Evolutionary conservation across 2,113 vertebrate species (phyloP).

Genomic region (Limanda limanda): DNA sequence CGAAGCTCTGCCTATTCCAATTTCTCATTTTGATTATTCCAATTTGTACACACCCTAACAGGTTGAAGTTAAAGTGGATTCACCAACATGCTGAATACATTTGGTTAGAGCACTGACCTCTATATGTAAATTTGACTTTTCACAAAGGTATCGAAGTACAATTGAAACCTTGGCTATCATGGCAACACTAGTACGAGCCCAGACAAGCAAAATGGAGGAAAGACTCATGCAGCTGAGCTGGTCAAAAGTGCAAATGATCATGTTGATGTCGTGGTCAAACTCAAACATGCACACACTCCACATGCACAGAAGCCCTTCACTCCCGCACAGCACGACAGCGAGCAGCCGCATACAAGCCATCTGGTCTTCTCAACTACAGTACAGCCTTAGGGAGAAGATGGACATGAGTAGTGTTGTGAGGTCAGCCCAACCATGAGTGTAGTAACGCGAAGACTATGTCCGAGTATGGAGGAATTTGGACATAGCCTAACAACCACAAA

Average conservation of each 20-base stretch:
- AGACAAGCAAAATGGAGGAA: constrained; percentile 31
- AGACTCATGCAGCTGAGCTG: constrained; percentile 64
- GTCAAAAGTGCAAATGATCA: constrained; percentile 62
- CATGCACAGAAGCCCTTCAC: constrained; percentile 64
- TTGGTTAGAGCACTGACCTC: not conserved
- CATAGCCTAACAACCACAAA: constrained; percentile 29
- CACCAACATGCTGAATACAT: not conserved
- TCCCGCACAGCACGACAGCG: constrained; percentile 24
- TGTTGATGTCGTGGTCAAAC: constrained; percentile 55
- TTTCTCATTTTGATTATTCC: not conserved
- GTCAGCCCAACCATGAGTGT: constrained; percentile 7
- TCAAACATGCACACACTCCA: constrained; percentile 29
- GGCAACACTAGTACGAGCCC: constrained; percentile 32
- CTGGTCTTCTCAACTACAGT: constrained; percentile 5
- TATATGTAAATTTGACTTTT: not conserved
- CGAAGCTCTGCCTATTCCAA: not conserved
- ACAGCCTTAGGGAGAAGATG: constrained; percentile 17
- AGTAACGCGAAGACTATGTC: constrained; percentile 33
- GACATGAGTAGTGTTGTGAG: constrained; percentile 41
- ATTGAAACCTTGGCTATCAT: constrained; percentile 17
- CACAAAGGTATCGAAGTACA: constrained; percentile 32
- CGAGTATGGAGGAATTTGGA: constrained; percentile 24
- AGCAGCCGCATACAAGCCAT: constrained; percentile 12
- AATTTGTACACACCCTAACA: not conserved
- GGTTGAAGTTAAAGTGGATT: too few species aligned